phyloP scores from a whole-genome alignment of 2,113 vertebrate genomes.

The Colinus virginianus region DNA sequence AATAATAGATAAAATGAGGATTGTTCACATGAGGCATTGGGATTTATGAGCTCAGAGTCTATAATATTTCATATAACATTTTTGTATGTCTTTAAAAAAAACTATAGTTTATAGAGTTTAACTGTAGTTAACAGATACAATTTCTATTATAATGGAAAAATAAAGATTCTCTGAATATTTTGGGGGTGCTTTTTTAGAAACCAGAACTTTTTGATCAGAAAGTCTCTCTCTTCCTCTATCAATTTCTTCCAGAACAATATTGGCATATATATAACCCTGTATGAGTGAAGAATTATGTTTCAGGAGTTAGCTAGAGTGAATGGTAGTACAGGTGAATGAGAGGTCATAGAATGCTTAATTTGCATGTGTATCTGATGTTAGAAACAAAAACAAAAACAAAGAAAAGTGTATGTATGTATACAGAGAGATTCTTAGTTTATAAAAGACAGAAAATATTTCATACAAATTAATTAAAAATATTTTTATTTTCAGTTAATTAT shows the following conservation, averaged over 20 bases:
- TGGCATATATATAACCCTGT: background rate
- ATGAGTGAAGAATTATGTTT: background rate
- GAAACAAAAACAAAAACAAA: no score
- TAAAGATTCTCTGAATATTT: background rate
- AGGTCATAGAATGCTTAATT: background rate
- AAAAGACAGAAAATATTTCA: background rate
- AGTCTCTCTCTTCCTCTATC: background rate
- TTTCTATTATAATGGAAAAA: no score
- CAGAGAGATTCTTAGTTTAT: background rate
- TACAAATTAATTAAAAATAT: background rate
- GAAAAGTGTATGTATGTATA: no score
- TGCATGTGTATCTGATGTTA: background rate
- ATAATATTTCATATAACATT: background rate
- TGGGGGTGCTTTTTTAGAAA: no score
- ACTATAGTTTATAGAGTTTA: background rate
- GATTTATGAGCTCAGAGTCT: background rate
- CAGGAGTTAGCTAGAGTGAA: background rate
- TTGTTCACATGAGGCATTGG: background rate
- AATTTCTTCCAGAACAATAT: background rate
- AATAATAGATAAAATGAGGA: background rate
- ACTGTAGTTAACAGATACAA: background rate
- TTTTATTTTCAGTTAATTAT: background rate
- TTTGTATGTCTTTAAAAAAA: background rate
- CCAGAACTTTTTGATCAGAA: background rate
- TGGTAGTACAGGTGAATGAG: background rate